These are phyloP conservation scores for Hippopotamyrus pictus DNA, from an alignment of 2,797 vertebrate genomes.

Conservation along the genomic window DNA sequence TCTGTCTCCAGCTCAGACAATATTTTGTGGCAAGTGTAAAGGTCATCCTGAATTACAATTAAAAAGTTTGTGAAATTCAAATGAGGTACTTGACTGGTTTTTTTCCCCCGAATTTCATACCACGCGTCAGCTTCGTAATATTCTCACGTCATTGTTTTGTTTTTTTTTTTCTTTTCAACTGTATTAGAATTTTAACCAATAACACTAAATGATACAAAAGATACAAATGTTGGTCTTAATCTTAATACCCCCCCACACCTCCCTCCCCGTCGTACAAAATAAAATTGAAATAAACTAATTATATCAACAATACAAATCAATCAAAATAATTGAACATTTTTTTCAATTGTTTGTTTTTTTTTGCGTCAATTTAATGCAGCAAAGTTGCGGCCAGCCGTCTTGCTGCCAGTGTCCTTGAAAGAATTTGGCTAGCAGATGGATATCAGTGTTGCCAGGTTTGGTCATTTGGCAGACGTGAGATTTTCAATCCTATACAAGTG, in stretches of 20 bases:
- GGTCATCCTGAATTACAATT: background rate
- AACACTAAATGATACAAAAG: too few species aligned
- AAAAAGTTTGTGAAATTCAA: background rate
- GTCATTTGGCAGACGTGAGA: background rate
- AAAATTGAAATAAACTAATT: too few species aligned
- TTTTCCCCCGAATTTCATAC: background rate
- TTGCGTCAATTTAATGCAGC: background rate
- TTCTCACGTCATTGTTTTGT: background rate
- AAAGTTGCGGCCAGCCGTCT: background rate
- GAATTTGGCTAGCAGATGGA: background rate
- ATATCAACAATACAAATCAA: too few species aligned
- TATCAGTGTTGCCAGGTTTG: background rate
- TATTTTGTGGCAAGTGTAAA: background rate
- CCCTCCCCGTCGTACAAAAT: too few species aligned
- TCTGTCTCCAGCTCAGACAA: background rate
- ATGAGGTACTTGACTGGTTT: background rate
- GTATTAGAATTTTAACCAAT: too few species aligned
- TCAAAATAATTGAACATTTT: background rate
- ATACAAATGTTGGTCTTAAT: too few species aligned
- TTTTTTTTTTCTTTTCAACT: background rate
- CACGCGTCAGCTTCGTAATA: background rate
- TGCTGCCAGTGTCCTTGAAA: background rate
- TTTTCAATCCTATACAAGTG: background rate
- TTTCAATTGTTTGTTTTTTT: background rate
- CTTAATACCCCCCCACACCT: too few species aligned